Conservation (phyloP, 2,113 vertebrate species). For the Aplodontia rufa region DNA sequence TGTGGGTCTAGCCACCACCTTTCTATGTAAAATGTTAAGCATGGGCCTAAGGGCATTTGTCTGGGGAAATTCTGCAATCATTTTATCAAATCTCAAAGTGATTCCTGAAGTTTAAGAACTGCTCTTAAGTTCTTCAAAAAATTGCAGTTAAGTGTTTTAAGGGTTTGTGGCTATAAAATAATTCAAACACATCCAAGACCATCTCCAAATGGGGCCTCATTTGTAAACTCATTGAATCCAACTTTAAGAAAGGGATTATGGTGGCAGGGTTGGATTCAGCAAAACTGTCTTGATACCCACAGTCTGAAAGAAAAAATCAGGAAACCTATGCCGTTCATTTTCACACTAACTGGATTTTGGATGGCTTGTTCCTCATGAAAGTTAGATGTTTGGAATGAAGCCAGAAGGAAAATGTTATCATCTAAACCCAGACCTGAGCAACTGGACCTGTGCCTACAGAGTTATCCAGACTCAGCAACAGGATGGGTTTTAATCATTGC, state of each 20-base stretch:
- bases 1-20: background rate
- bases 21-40: background rate
- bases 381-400: background rate
- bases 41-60: background rate
- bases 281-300: background rate
- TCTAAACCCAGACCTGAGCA: background rate
- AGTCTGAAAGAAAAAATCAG: background rate
- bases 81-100: background rate
- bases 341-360: background rate
- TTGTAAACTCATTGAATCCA: background rate
- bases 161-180: background rate
- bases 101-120: background rate
- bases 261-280: background rate
- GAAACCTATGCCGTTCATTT: background rate
- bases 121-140: background rate
- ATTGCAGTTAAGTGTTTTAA: background rate
- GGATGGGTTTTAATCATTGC: background rate
- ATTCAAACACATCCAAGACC: background rate
- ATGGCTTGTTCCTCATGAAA: background rate
- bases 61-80: rapidly evolving
- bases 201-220: background rate
- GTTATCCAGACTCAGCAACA: background rate
- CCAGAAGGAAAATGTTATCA: background rate
- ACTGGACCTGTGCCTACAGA: background rate
- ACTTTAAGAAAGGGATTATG: background rate